Conservation (phyloP, 2,797 vertebrate genomes). For the Parambassis ranga region DNA sequence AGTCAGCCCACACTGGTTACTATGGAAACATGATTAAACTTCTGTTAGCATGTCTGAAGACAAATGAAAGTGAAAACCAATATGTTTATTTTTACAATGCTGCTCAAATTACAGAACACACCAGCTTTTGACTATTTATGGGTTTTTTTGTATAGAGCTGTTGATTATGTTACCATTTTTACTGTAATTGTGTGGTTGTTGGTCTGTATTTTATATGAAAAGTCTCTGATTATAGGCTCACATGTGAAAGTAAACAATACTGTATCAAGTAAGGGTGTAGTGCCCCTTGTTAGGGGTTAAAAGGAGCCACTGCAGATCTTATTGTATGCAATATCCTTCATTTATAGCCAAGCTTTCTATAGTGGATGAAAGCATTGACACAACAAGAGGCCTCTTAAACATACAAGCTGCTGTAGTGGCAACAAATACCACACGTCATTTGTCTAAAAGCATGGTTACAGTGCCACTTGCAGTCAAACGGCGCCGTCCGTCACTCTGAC, state of each 20-base stretch:
- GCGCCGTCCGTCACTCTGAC: slow-evolving; percentile 39
- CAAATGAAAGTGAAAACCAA: too few relatives aligned
- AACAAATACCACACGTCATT: slow-evolving; percentile 18
- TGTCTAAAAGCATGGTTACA: slow-evolving; percentile 22
- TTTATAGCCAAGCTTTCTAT: background rate
- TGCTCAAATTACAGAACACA: too few relatives aligned
- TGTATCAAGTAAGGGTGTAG: background rate
- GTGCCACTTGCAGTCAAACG: slow-evolving; percentile 42
- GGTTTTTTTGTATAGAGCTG: too few relatives aligned
- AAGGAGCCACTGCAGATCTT: slow-evolving; percentile 4
- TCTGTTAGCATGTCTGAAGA: background rate
- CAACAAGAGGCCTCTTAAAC: background rate
- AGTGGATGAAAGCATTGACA: slow-evolving; percentile 3
- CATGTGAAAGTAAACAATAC: background rate
- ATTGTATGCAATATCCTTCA: background rate
- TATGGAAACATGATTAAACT: background rate
- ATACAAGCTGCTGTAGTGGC: background rate
- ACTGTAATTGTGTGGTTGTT: too few relatives aligned
- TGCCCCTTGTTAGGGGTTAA: slow-evolving; percentile 14
- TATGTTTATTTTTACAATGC: too few relatives aligned
- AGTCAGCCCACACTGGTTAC: background rate
- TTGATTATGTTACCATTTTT: too few relatives aligned
- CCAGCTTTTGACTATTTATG: too few relatives aligned
- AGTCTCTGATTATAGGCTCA: background rate
- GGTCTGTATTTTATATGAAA: background rate